Base-by-base conservation (phyloP, 2,113 vertebrate species). In the Anthoscopus minutus region DNA sequence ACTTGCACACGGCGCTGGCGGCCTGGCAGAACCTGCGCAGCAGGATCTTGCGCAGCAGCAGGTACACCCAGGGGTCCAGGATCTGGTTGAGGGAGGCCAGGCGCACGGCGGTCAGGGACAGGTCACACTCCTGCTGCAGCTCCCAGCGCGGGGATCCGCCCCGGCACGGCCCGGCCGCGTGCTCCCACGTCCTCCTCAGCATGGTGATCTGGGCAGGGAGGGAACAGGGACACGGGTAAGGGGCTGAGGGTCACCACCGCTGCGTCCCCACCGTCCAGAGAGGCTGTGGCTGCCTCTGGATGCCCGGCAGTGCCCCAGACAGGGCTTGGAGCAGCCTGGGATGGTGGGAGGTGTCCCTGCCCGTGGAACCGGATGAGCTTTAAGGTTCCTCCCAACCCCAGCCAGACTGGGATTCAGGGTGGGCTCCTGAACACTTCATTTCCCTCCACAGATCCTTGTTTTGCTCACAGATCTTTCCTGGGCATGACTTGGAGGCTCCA, bases 21-120 rank as follows among this genome's bases (percentile, higher is more conserved):
- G 99, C 97, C 91, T 99, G 98, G 86, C 98, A 98, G 96, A 98
- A 98, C 96, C 98, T 99, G 76, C 97, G 98, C 23, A 99, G 98
- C 18, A 99, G 98, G 91, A 99, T 99, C 97, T 98, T 98, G 84
- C 99, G 97, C 77, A 99, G 96, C 45, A 99, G 98, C 96, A 99
- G 96, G 92, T 99, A 99, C 84, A 99, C 98, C 99, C 99, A 99
- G 1, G 99, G 99, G 88, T 99, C 99, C 94, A 99, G 98, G 93
- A 99, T 99, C 97, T 99, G 99, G 97, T 99, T 99, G 20, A 99
- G 98, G 0, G 99, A 99, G 45, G 99, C 99, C 97, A 99, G 89
- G 72, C 99, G 99, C 86, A 99, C 98, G 3, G 98, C 98, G 0
- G 97, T 99, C 89, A 99, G 95, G 65, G 99, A 98, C 96, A 98